Evolutionary conservation across 2,797 vertebrate genomes (phyloP), one percentile per base, ranked within the genome.

Genomic region (Helostoma temminkii): DNA sequence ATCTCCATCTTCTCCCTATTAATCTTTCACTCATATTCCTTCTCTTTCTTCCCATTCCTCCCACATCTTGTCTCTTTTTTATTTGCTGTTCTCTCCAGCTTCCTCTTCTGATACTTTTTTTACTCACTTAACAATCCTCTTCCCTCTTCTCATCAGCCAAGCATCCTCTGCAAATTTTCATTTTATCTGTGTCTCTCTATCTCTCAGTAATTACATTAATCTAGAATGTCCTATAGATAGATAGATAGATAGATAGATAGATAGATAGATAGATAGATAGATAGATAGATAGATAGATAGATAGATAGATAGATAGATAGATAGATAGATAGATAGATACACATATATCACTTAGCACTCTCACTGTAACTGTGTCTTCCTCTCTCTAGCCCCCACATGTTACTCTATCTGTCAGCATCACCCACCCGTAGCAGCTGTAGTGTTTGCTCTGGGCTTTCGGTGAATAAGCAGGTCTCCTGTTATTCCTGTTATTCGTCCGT

Each of bases 1-100:
- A 64, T 74, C 74, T 82, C 68, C 76, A 48, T 84, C 83, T 79
- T 72, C 80, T 78, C 26, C 65, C 58, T 37, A 83, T 85, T 86
- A 80, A 85, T 90, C 84, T 81, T 85, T 86, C 81, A 81, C 80
- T 84, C 72, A 0, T 68, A 82, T 87, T 84, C 73, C 72, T 60
- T 74, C 68, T 57, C 66, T 81, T 80, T 77, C 66, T 80, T 72
- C 79, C 24, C 26, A 68, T 87, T 87, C 83, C 75, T 85, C 74
- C 74, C 63, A 48, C 61, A 79, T 70, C 68, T 58, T 53, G 18
- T 54, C 39, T 15, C 19, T 19, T 64, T 66, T 66, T 67, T 37
- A 52, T 74, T 71, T 55, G 58, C 60, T n/a, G 21, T 56, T 76
- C 62, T 82, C 59, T 37, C 61, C 66, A 71, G 58, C 85, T 76